A percentile compares a stretch with the other conserved stretches of the same genome.
Conservation (phyloP, 2,113 vertebrate genomes). For the Callopanchax toddi region DNA sequence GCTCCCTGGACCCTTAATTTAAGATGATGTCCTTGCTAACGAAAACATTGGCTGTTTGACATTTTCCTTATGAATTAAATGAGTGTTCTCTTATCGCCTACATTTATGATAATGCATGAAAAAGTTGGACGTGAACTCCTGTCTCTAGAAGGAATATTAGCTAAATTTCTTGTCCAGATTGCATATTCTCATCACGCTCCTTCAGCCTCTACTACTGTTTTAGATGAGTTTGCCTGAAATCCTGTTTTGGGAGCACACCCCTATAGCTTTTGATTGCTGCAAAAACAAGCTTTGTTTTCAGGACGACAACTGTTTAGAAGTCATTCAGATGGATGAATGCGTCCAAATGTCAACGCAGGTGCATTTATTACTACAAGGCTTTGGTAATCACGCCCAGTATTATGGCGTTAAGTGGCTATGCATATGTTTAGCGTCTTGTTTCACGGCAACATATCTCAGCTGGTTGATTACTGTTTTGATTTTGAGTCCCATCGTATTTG, state of each 20-base stretch:
- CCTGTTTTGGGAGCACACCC: neutral
- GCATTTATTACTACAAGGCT: slow-evolving; percentile 18
- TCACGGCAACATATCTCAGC: slow-evolving; percentile 14
- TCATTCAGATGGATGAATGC: neutral
- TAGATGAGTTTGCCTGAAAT: neutral
- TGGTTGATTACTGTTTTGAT: slow-evolving; percentile 43
- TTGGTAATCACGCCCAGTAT: slow-evolving; percentile 17
- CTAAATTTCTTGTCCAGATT: neutral
- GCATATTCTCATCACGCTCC: neutral
- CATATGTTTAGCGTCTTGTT: slow-evolving; percentile 32
- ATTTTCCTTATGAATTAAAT: slow-evolving; percentile 11
- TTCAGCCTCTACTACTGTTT: neutral
- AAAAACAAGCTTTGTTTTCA: neutral
- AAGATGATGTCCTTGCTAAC: neutral
- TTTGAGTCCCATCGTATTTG: slow-evolving; percentile 34
- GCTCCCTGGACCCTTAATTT: neutral
- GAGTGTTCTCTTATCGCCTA: neutral
- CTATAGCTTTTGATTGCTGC: neutral
- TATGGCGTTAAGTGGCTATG: slow-evolving; percentile 14
- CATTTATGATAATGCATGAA: slow-evolving; percentile 6
- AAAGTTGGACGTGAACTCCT: neutral
- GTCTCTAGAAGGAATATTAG: neutral
- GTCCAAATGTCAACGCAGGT: slow-evolving; percentile 7
- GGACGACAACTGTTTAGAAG: neutral
- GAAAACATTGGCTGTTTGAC: neutral